Evolutionary conservation across 1,140 invertebrate species (phyloP).

Genomic region (Drosophila fuyamai): DNA sequence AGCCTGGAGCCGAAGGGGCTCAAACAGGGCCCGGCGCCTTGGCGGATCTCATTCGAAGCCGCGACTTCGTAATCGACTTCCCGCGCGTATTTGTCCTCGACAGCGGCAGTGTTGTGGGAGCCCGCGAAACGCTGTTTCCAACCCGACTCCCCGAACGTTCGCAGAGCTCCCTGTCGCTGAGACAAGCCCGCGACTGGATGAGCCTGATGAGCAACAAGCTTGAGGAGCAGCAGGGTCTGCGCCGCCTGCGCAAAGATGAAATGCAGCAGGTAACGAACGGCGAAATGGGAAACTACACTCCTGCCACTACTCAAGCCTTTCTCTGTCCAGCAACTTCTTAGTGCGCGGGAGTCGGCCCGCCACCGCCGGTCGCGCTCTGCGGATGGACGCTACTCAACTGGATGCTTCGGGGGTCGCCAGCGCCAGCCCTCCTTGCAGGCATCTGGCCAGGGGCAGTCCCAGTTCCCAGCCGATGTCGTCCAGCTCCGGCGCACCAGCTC

Average conservation of each 20-base stretch:
- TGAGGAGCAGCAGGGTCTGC: conserved; percentile 75
- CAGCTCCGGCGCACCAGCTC: conserved; percentile 56
- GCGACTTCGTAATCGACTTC: conserved; percentile 80
- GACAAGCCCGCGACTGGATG: conserved; percentile 79
- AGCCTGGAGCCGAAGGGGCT: not conserved
- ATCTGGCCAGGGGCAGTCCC: conserved; percentile 4
- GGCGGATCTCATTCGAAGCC: conserved; percentile 70
- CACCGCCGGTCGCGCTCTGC: conserved; percentile 76
- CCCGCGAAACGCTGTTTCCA: conserved; percentile 67
- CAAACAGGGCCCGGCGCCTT: conserved; percentile 37
- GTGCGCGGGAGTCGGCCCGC: conserved; percentile 61
- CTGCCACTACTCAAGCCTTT: not conserved
- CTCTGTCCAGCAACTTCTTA: conserved; percentile 62
- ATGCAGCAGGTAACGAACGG: conserved; percentile 69
- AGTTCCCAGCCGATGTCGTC: not conserved
- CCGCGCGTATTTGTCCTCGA: conserved; percentile 78
- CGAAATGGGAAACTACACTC: too few species aligned
- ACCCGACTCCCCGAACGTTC: conserved; percentile 69
- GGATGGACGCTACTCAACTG: conserved; percentile 75
- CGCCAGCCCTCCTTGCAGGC: conserved; percentile 30
- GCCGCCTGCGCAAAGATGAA: conserved; percentile 69
- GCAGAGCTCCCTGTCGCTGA: conserved; percentile 75
- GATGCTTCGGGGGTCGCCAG: conserved; percentile 66
- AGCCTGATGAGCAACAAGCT: conserved; percentile 73
- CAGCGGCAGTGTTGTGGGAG: conserved; percentile 63